phyloP scores from a whole-genome alignment of 2,113 vertebrate species.

The Clarias magur region DNA sequence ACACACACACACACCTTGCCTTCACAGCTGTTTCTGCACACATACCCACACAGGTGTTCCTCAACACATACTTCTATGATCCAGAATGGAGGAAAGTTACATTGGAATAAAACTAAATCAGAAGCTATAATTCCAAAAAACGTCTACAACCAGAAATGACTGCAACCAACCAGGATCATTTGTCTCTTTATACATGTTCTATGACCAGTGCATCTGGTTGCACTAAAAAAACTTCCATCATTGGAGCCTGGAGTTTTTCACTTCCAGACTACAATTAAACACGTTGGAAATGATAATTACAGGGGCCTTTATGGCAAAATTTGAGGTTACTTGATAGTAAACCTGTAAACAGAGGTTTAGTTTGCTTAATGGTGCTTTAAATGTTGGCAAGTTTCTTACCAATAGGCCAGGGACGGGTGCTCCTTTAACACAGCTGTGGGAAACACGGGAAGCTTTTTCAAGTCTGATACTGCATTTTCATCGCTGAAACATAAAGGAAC shows the following conservation, averaged over 20 bases:
- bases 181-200: neutral
- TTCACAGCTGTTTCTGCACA: constrained; percentile 40
- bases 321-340: constrained; percentile 5
- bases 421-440: constrained; percentile 91
- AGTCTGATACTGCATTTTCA: constrained; percentile 82
- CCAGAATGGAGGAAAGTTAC: neutral
- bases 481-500: constrained; percentile 69
- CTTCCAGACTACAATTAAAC: constrained; percentile 28
- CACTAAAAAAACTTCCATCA: neutral
- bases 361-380: constrained; percentile 8
- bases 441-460: constrained; percentile 87
- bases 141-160: neutral
- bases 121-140: neutral
- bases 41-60: constrained; percentile 24
- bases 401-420: constrained; percentile 92
- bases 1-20: too few relatives aligned
- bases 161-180: neutral
- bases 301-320: neutral
- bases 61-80: constrained; percentile 30
- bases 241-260: constrained; percentile 2
- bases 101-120: neutral
- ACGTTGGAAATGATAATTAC: constrained; percentile 13
- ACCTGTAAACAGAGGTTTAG: neutral
- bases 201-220: constrained; percentile 15
- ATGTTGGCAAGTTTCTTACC: constrained; percentile 71